phyloP scores from a whole-genome alignment of 2,888 invertebrate species.

The Rotaria magnacalcarata region DNA sequence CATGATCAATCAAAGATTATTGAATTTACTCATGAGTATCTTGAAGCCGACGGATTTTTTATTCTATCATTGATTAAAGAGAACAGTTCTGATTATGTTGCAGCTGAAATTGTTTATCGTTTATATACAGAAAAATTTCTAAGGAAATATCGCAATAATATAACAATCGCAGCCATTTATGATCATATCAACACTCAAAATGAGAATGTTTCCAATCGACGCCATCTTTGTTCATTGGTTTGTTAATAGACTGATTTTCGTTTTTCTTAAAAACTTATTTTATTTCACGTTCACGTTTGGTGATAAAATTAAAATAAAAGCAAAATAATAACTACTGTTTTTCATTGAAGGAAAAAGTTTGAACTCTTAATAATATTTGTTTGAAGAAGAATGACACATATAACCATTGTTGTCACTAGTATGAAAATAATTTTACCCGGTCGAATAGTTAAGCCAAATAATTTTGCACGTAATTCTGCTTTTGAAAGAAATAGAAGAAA shows the following conservation, averaged over 20 bases:
- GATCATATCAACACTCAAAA: neutral
- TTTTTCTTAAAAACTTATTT: too few species aligned
- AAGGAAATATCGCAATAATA: neutral
- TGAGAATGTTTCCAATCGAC: neutral
- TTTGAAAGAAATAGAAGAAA: slow-evolving; percentile 56
- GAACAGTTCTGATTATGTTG: slow-evolving; percentile 11
- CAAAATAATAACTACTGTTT: neutral
- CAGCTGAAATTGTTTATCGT: neutral
- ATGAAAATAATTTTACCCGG: neutral
- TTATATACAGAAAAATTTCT: neutral
- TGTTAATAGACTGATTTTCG: neutral
- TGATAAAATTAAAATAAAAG: too few species aligned
- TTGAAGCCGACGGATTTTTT: slow-evolving; percentile 1
- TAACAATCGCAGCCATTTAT: neutral
- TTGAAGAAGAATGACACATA: neutral
- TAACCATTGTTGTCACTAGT: neutral
- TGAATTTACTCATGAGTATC: neutral
- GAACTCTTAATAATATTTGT: neutral
- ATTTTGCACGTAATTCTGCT: slow-evolving; percentile 51
- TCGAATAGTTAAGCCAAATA: slow-evolving; percentile 22
- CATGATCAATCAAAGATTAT: neutral
- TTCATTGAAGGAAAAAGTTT: neutral
- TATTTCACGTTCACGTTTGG: too few species aligned
- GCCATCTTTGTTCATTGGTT: neutral
- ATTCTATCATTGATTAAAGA: slow-evolving; percentile 17